Conservation (phyloP, 2,888 invertebrate genomes). For the Torymus texanus region DNA sequence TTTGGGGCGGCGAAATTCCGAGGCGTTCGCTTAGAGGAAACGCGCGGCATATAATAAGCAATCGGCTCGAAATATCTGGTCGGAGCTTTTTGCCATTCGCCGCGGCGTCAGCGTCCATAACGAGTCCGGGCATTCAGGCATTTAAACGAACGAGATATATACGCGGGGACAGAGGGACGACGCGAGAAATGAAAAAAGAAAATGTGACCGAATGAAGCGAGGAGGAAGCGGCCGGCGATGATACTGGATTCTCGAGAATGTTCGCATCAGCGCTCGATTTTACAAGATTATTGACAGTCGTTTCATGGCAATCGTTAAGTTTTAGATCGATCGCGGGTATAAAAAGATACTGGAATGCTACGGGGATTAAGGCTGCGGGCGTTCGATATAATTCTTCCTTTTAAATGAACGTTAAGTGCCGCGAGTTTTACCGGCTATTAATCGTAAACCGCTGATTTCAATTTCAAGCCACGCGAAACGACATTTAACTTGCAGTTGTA, state of each 20-base stretch:
- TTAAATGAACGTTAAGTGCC: too few relatives aligned
- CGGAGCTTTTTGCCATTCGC: slow-evolving; percentile 36
- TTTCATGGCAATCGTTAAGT: too few relatives aligned
- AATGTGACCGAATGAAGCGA: not conserved
- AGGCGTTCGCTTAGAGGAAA: not conserved
- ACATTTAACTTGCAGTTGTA: too few relatives aligned
- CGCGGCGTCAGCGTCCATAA: slow-evolving; percentile 19
- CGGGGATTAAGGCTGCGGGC: too few relatives aligned
- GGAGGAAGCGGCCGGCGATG: not conserved
- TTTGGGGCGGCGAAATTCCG: too few relatives aligned
- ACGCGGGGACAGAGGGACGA: not conserved
- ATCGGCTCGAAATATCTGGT: slow-evolving; percentile 29
- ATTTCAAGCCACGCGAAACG: too few relatives aligned
- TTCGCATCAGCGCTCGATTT: not conserved
- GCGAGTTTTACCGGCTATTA: too few relatives aligned
- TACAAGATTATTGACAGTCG: too few relatives aligned
- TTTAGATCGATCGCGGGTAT: not conserved
- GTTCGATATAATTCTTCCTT: too few relatives aligned
- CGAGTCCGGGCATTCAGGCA: slow-evolving; percentile 38
- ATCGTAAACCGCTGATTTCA: too few relatives aligned
- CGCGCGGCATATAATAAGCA: not conserved
- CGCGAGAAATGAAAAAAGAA: not conserved
- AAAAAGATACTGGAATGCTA: not conserved
- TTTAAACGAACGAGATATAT: slow-evolving; percentile 21
- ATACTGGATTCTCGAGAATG: not conserved